Percentiles rank a stretch among this genome's conserved stretches.
Conservation (phyloP, 2,113 vertebrate genomes). For the Nestor notabilis region DNA sequence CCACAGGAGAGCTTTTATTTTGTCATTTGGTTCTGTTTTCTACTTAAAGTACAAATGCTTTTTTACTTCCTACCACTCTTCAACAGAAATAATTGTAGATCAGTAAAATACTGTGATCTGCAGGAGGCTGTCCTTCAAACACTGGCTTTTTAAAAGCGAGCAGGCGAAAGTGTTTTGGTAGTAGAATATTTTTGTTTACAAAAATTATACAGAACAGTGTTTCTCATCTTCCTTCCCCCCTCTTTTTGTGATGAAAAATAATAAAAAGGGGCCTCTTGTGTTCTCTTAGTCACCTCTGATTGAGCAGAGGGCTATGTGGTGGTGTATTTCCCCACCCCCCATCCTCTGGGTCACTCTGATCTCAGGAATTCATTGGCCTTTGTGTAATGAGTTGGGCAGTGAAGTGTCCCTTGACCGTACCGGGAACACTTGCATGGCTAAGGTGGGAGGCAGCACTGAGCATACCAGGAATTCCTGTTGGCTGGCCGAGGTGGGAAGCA, state of each 20-base stretch:
- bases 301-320: neutral
- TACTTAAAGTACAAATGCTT: neutral
- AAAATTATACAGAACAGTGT: neutral
- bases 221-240: neutral
- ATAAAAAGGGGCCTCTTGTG: neutral
- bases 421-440: neutral
- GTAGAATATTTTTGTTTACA: neutral
- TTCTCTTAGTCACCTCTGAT: neutral
- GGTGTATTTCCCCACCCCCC: neutral
- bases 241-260: neutral
- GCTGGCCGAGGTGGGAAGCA: neutral
- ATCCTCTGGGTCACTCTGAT: neutral
- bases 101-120: neutral
- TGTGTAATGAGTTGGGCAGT: neutral
- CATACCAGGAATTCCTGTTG: neutral
- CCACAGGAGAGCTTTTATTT: neutral
- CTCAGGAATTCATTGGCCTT: neutral
- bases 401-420: neutral
- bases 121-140: neutral
- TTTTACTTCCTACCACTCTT: accelerated
- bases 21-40: neutral
- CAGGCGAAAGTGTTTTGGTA: neutral
- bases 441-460: neutral
- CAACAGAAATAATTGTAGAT: neutral
- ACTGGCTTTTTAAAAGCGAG: neutral